phyloP scores from a whole-genome alignment of 2,888 invertebrate genomes.

The Choreutis nemorana region DNA sequence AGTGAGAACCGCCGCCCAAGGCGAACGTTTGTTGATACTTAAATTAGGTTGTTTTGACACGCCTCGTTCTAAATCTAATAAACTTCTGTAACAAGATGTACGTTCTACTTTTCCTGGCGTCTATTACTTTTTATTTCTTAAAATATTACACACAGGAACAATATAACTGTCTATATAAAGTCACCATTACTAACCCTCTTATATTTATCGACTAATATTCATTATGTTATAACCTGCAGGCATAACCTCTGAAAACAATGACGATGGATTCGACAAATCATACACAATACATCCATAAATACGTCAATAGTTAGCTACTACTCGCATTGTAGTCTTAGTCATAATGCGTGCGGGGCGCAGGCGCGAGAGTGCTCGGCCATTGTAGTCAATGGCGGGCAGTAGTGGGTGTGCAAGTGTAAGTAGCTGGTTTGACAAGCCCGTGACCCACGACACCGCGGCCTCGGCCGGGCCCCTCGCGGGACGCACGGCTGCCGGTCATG shows the following conservation, averaged over 20 bases:
- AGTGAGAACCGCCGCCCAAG: conserved; percentile 59
- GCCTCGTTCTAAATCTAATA: conserved; percentile 65
- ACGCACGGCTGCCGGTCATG: background rate
- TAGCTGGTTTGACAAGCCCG: conserved; percentile 30
- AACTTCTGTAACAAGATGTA: conserved; percentile 51
- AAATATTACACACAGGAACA: no score
- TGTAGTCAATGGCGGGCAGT: conserved; percentile 56
- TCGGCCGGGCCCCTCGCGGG: conserved; percentile 7
- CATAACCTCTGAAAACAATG: conserved; percentile 34
- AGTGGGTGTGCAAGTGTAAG: conserved; percentile 60
- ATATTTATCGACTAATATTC: no score
- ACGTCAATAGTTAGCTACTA: conserved; percentile 53
- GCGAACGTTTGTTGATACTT: conserved; percentile 66
- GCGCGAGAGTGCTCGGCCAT: conserved; percentile 38
- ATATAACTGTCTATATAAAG: conserved; percentile 17
- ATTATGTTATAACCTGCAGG: no score
- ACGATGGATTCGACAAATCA: conserved; percentile 23
- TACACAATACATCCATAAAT: conserved; percentile 48
- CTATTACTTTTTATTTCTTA: no score
- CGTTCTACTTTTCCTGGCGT: no score
- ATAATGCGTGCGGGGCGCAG: conserved; percentile 39
- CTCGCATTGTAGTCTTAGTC: conserved; percentile 41
- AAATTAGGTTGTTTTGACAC: conserved; percentile 67
- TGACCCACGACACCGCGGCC: conserved; percentile 33
- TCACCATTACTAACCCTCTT: no score